Evolutionary conservation across 2,113 vertebrate species (phyloP).

Genomic region (Psittacula cyanocephala): DNA sequence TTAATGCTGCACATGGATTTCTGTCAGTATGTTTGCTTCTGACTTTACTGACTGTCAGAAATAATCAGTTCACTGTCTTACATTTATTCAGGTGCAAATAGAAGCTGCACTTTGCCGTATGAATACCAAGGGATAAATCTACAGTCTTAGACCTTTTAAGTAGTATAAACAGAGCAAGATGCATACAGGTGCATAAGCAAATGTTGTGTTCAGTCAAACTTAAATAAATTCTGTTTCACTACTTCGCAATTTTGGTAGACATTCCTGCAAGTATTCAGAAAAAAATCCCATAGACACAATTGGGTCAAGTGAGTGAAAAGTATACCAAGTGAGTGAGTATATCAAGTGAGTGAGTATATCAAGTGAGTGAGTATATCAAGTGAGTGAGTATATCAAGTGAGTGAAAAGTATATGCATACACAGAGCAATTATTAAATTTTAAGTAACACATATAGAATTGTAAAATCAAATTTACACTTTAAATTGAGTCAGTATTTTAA

Average conservation of each 20-base stretch:
- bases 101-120: conserved; percentile 28
- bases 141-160: background rate
- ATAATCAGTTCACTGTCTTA: conserved; percentile 57
- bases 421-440: background rate
- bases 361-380: background rate
- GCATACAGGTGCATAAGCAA: background rate
- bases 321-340: background rate
- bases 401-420: background rate
- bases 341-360: background rate
- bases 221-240: background rate
- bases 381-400: background rate
- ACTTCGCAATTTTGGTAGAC: background rate
- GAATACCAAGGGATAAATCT: conserved; percentile 38
- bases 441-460: background rate
- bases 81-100: conserved; percentile 57
- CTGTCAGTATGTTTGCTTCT: conserved; percentile 54
- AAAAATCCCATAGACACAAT: background rate
- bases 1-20: conserved; percentile 26
- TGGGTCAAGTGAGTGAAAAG: background rate
- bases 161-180: background rate
- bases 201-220: background rate
- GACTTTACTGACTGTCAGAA: conserved; percentile 61
- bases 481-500: background rate
- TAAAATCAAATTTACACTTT: background rate
- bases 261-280: background rate